These are phyloP conservation scores for Phytoseiulus persimilis DNA, from an alignment of 2,888 invertebrate genomes.

Conservation along the genomic window DNA sequence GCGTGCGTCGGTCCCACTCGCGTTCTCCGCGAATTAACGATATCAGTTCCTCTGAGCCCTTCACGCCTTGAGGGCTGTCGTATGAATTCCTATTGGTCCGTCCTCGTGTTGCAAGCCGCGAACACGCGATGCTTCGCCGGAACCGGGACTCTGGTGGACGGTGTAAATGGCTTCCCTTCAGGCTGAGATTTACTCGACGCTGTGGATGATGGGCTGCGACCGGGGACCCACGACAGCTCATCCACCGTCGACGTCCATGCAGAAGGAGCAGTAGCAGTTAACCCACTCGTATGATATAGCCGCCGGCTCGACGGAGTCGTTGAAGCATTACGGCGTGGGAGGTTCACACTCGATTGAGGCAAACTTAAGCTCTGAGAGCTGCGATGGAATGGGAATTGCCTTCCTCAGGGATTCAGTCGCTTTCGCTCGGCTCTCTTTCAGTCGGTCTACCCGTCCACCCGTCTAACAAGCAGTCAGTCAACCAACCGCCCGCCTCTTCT, in stretches of 20 bases:
- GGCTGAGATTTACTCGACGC: not conserved
- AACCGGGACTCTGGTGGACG: too few relatives aligned
- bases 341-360: constrained; percentile 5
- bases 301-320: not conserved
- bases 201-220: not conserved
- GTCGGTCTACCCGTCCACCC: not conserved
- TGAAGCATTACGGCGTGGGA: not conserved
- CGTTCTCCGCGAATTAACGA: not conserved
- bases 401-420: not conserved
- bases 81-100: too few relatives aligned
- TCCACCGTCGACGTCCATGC: not conserved
- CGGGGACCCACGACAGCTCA: not conserved
- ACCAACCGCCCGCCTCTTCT: not conserved
- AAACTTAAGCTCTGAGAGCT: not conserved
- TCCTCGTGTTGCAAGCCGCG: too few relatives aligned
- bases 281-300: not conserved
- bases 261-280: not conserved
- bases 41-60: too few relatives aligned
- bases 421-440: not conserved
- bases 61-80: too few relatives aligned
- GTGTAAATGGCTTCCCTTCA: too few relatives aligned
- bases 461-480: not conserved
- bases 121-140: too few relatives aligned
- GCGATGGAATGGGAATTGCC: not conserved
- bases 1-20: not conserved